These are phyloP conservation scores for Eupeodes luniger DNA, from an alignment of 2,888 invertebrate genomes.

Conservation along the genomic window DNA sequence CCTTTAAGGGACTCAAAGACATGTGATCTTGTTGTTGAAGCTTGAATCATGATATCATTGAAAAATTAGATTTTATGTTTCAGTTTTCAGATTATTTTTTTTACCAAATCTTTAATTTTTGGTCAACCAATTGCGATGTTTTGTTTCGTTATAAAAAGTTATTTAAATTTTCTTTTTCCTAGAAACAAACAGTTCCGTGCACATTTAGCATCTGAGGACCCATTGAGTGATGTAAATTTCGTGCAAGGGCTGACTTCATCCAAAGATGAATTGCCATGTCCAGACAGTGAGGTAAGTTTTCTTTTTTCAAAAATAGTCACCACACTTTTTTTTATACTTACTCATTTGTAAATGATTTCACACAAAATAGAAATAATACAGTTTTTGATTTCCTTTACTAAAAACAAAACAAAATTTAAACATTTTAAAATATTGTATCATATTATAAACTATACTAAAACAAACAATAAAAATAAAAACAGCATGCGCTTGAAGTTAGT, in stretches of 20 bases:
- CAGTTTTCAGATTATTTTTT: not conserved
- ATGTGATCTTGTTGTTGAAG: no score
- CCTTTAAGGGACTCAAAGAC: no score
- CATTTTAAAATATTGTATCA: slow-evolving; percentile 11
- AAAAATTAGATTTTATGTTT: not conserved
- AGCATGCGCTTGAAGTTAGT: slow-evolving; percentile 81
- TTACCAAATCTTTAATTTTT: slow-evolving; percentile 16
- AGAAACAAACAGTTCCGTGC: slow-evolving; percentile 91
- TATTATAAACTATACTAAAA: slow-evolving; percentile 56
- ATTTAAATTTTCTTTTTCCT: slow-evolving; percentile 62
- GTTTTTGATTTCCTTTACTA: slow-evolving; percentile 57
- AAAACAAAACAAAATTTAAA: slow-evolving; percentile 31
- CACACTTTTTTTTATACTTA: not conserved
- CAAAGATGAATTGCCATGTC: slow-evolving; percentile 80
- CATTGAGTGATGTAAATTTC: slow-evolving; percentile 85
- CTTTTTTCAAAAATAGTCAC: not conserved
- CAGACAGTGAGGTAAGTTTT: slow-evolving; percentile 83
- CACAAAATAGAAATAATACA: slow-evolving; percentile 46
- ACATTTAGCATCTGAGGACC: slow-evolving; percentile 89
- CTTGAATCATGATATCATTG: no score
- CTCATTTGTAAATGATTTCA: slow-evolving; percentile 65
- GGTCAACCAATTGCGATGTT: not conserved
- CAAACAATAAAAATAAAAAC: slow-evolving; percentile 51
- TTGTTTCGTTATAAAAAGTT: not conserved
- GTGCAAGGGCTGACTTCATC: slow-evolving; percentile 81